phyloP scores from a whole-genome alignment of 2,888 invertebrate genomes.

The Fissipunctia ypsillon region DNA sequence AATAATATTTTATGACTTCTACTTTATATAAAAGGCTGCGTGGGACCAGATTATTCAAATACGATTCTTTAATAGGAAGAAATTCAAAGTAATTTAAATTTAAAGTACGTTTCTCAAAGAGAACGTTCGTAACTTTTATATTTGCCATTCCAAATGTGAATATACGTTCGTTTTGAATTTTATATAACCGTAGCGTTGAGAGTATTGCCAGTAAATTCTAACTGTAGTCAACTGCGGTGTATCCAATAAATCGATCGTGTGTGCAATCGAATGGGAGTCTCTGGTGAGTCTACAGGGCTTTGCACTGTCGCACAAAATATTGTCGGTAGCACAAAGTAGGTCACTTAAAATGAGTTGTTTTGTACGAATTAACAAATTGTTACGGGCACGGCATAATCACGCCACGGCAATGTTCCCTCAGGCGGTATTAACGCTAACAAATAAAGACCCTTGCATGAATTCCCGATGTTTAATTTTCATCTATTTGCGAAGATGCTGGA shows the following conservation, averaged over 20 bases:
- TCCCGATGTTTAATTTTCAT: constrained; percentile 44
- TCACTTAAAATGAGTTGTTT: constrained; percentile 41
- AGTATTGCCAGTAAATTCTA: constrained; percentile 58
- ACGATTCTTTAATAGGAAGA: no score
- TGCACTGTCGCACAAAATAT: constrained; percentile 67
- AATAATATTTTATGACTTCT: not conserved
- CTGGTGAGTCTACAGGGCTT: constrained; percentile 67
- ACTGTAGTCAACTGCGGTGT: constrained; percentile 54
- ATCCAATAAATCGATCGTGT: constrained; percentile 59
- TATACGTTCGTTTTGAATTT: constrained; percentile 54
- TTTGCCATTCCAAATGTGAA: constrained; percentile 44
- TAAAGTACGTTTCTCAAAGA: no score
- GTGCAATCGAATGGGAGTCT: constrained; percentile 63
- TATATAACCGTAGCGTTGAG: constrained; percentile 48
- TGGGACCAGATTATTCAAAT: not conserved
- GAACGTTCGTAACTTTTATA: constrained; percentile 12
- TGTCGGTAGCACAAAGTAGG: constrained; percentile 38
- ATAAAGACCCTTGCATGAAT: constrained; percentile 25
- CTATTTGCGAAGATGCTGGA: constrained; percentile 39
- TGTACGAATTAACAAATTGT: constrained; percentile 38
- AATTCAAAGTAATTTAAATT: no score
- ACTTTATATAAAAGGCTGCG: not conserved
- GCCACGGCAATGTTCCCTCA: constrained; percentile 12
- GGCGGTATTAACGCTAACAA: constrained; percentile 36
- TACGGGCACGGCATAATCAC: constrained; percentile 40